Base-by-base conservation (phyloP, 2,113 vertebrate genomes). In the Elephantulus edwardii region DNA sequence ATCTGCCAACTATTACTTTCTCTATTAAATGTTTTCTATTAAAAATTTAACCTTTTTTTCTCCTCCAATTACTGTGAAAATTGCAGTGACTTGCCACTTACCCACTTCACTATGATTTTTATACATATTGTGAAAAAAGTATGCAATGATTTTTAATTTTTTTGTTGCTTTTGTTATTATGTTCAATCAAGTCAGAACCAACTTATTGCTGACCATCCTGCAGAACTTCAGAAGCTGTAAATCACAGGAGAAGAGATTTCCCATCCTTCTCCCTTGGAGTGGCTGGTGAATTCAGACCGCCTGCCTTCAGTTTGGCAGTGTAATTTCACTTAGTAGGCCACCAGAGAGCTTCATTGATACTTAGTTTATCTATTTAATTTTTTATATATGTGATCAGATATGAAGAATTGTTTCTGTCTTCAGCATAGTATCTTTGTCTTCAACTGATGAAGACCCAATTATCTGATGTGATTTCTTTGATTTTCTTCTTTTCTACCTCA, bases 41-140 rank as follows among this genome's bases (percentile, higher is more conserved):
- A 42, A 79, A 88, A 91, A 88, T 75, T n/a, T 68, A 26, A 1
- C 72, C 79, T 46, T 62, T 66, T 91, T 89, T 93, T 76, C 46
- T 90, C 50, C 82, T 85, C 20, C 10, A 33, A 58, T 28, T 56
- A 30, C 83, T 92, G 22, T 54, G 60, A 89, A 22, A 62, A 79
- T 66, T 71, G 68, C n/a, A 76, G 5, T 54, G 79, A 94, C 88
- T 84, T 75, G 26, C 24, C 66, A 77, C 35, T 83, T 68, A 68
- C 10, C 38, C 66, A 20, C 20, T 79, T 20, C n/a, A 83, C 81
- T 66, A 91, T 83, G 30, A 24, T 76, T 71, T 86, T 83, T 26
- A 35, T 68, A 54, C 22, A 52, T 58, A 75, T 20, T 68, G 35
- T 68, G 22, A 38, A 38, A 68, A 62, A 68, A 68, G 20, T 17